Conservation (phyloP, 2,113 vertebrate species). For the Chloropsis hardwickii region DNA sequence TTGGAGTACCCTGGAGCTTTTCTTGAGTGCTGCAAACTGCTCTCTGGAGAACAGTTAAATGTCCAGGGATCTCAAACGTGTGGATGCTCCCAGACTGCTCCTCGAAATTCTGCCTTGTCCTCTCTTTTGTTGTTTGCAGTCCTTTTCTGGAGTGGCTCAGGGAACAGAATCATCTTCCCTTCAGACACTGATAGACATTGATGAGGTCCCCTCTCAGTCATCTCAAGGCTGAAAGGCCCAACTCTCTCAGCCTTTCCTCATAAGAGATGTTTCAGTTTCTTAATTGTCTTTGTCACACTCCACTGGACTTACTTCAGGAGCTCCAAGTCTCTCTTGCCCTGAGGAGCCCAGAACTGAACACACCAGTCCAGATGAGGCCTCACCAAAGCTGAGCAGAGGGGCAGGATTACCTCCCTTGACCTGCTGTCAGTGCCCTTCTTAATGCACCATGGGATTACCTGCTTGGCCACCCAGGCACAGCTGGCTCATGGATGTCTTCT, state of each 20-base stretch:
- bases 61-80: neutral
- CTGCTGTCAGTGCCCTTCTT: neutral
- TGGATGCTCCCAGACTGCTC: neutral
- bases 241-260: neutral
- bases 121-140: accelerated
- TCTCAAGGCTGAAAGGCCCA: neutral
- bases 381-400: neutral
- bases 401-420: neutral
- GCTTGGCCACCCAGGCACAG: no score
- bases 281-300: neutral
- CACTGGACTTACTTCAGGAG: accelerated
- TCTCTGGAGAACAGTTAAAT: neutral
- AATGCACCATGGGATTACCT: neutral
- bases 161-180: neutral
- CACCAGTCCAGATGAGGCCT: accelerated
- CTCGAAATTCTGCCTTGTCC: neutral
- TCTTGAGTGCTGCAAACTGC: neutral
- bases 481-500: neutral
- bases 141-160: neutral
- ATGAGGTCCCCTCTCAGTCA: neutral
- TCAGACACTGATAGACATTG: neutral
- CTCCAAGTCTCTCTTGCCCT: neutral
- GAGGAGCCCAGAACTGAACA: neutral
- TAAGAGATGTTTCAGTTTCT: neutral
- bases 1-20: neutral